Base-by-base conservation (phyloP, 2,797 vertebrate genomes). In the Notolepis coatsorum region DNA sequence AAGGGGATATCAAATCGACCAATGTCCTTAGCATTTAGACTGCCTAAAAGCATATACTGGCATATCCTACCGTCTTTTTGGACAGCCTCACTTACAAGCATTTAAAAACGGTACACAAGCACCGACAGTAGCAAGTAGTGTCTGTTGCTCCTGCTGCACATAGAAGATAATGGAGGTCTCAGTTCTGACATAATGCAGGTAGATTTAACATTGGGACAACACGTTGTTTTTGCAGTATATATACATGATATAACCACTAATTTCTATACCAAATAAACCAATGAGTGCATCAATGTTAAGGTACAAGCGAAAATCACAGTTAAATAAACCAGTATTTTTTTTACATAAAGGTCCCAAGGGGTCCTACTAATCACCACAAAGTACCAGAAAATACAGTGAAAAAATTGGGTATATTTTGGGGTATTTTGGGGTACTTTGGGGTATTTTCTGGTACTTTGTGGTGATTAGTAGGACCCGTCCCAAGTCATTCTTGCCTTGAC, bases 11-110 rank as follows among this genome's bases (percentile, higher is more conserved):
- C 68, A 70, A 56, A 62, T 43, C 20, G 57, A 78, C 64, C 52
- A 54, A 47, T 70, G 59, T 84, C 77, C 81, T 86, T 79, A 80
- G 75, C 80, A 73, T 77, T 68, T 73, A 82, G 46, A 75, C 77
- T 85, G 80, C 85, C 80, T 73, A 56, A 49, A 68, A 61, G n/a
- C 33, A 39, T 56, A 79, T 75, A 75, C 67, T 65, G 79, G 68
- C 73, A 64, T 77, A 78, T 81, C 66, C 73, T 78, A 73, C 68
- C 71, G 61, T 83, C 65, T 65, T 39, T 56, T 59, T 75, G 65
- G 55, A 71, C 57, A 61, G 21, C 52, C 35, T 74, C 58, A 43
- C 54, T 64, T 43, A 60, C 50, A n/a, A 45, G 69, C 30, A 73
- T 75, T 73, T 23, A 69, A 57, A 56, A 42, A 38, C 64, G 64